Conservation (phyloP, 2,113 vertebrate genomes). For the Macrotus californicus region DNA sequence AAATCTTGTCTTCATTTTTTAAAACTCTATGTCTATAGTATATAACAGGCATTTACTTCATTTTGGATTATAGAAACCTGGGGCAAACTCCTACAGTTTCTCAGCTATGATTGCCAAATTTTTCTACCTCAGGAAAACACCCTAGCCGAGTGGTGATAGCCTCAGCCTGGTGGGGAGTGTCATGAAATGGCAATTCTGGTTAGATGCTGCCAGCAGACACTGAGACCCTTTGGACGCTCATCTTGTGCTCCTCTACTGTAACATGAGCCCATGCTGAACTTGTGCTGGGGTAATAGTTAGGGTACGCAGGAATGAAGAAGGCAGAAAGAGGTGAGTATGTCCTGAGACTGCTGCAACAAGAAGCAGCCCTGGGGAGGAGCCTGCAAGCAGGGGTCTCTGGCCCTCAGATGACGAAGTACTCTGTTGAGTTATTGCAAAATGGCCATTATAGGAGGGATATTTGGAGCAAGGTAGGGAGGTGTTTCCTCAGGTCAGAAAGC, state of each 20-base stretch:
- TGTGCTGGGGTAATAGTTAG: neutral
- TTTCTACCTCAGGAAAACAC: neutral
- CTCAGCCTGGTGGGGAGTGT: neutral
- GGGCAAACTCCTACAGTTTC: neutral
- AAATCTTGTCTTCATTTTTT: neutral
- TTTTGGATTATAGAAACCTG: neutral
- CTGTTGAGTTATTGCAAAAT: neutral
- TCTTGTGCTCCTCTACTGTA: neutral
- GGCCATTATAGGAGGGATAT: neutral
- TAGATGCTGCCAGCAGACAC: neutral
- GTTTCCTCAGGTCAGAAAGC: neutral
- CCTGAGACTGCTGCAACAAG: neutral
- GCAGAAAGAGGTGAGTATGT: neutral
- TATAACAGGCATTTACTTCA: neutral
- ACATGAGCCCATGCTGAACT: neutral
- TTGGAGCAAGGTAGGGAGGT: neutral
- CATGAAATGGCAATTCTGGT: neutral
- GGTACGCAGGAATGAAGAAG: neutral
- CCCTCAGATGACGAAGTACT: neutral
- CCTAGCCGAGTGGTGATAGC: neutral
- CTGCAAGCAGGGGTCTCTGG: neutral
- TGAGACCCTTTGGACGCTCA: neutral
- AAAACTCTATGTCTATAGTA: neutral
- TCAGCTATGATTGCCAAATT: neutral
- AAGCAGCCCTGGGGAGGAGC: neutral